Base-by-base conservation (phyloP, 1,140 invertebrate species). In the Leptonema lineaticorne region DNA sequence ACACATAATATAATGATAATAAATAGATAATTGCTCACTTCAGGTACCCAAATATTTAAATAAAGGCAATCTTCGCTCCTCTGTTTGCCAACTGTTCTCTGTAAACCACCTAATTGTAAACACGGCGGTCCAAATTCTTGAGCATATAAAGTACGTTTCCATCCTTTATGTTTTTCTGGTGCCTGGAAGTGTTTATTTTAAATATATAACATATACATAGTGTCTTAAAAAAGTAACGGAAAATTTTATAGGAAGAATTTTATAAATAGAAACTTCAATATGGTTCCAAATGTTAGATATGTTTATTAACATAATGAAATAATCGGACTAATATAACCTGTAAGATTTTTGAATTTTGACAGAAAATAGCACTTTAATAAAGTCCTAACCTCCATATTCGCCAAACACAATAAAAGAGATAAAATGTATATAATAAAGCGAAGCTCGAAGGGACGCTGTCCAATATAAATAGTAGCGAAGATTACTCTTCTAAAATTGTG, bases 21-120 rank as follows among this genome's bases (percentile, higher is more conserved):
- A 18, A 26, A 7, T 26, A 26, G 6, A 53, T 53, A 69, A n/a
- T n/a, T n/a, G 53, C 74, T 73, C 73, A 82, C 82, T 71, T 85
- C 83, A 18, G 84, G 83, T 0, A 81, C 79, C 85, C 85, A 86
- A 41, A 86, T 80, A 66, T 85, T 86, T 9, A 86, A 72, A 58
- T 79, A 84, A 8, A 86, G 74, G 62, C 85, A 86, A 73, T 86
- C 82, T 75, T 86, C 85, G 62, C 76, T 74, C 73, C 60, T 7
- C 69, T 59, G 20, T 63, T 71, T 46, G 72, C 73, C 53, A 8
- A 74, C 70, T 9, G 16, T 9, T 26, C 57, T 5, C 72, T 62
- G 24, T 62, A 60, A 18, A 73, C 70, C 50, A 37, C 56, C 56
- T 3, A 82, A 78, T 67, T 85, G 84, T 3, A 83, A 81, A 69